Evolutionary conservation across 2,797 vertebrate species (phyloP), one percentile per base, ranked within the genome.

Genomic region (Lutjanus argentimaculatus): DNA sequence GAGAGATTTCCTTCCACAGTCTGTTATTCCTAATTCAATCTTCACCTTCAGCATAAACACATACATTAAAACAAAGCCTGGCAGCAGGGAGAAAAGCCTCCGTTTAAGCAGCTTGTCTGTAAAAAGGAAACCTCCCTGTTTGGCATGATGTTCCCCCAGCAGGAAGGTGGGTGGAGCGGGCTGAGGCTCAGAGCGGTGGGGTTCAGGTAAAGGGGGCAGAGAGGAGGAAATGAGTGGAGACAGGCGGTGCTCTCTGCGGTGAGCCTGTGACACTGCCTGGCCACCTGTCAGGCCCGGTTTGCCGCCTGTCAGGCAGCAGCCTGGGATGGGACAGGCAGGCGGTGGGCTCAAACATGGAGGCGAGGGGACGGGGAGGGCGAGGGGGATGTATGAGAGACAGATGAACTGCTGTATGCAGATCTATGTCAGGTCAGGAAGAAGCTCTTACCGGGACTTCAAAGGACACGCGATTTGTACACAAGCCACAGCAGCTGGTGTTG

Each of bases 201-300:
- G 92, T 85, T 85, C 78, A 80, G 86, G 93, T 89, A 84, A 30
- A 30, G 74, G 65, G 72, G 85, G 78, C 80, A 87, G 81, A 66
- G 67, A 81, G 83, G 81, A 91, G 90, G 91, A 93, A 93, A 94
- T 92, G 84, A 94, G 88, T 72, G 84, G 84, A 93, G 93, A 94
- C 93, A 94, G 90, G 76, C 80, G 12, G 58, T 84, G 90, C 84
- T 90, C 93, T 92, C 89, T 89, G 89, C 43, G 72, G 89, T 89
- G 85, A 94, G 91, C 86, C 88, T 19, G 90, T 90, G 93, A 95
- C 93, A 90, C 90, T 17, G 85, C 81, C 85, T 75, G 90, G 77
- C 89, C 88, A 89, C 88, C 92, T 94, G 93, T 94, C 93, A 93
- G 86, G 67, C 55, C 79, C 6, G 61, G 89, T 95, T 94, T 91